These are phyloP conservation scores for Plusia festucae DNA, from an alignment of 2,888 invertebrate species.

Conservation along the genomic window DNA sequence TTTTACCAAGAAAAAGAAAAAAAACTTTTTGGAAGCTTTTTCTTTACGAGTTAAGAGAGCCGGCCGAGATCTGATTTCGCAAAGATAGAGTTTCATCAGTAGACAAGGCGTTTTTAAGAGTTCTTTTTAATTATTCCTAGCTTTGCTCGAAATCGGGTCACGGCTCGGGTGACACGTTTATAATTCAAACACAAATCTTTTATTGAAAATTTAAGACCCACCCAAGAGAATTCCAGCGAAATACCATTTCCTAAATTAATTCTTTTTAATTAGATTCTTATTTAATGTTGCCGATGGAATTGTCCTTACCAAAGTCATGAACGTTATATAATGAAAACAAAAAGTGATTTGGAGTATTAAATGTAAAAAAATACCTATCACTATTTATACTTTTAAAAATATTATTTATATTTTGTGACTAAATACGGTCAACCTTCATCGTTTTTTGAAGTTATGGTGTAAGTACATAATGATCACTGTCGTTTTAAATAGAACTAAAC, in stretches of 20 bases:
- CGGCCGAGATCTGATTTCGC: conserved; percentile 82
- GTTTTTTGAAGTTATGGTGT: too few species aligned
- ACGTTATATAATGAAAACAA: not conserved
- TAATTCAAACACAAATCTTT: conserved; percentile 58
- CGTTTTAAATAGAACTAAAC: too few species aligned
- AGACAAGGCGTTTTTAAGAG: conserved; percentile 81
- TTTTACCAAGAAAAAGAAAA: conserved; percentile 75
- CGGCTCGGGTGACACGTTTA: conserved; percentile 70
- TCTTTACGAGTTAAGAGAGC: conserved; percentile 68
- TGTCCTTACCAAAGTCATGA: not conserved
- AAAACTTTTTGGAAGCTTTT: conserved; percentile 69
- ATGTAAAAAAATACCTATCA: too few species aligned
- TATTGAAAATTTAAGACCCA: conserved; percentile 58
- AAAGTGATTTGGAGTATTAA: not conserved
- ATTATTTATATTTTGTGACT: too few species aligned
- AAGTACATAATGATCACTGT: too few species aligned
- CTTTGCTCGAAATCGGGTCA: conserved; percentile 72
- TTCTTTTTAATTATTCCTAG: conserved; percentile 83
- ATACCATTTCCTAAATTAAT: conserved; percentile 42
- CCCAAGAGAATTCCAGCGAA: conserved; percentile 34
- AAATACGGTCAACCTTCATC: too few species aligned
- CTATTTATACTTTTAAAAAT: too few species aligned
- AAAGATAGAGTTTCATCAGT: conserved; percentile 84
- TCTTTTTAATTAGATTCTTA: conserved; percentile 47
- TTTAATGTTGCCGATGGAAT: conserved; percentile 9